Evolutionary conservation across 2,888 invertebrate genomes (phyloP), one percentile per base, ranked within the genome.

Genomic region (Hirudinaria manillensis): DNA sequence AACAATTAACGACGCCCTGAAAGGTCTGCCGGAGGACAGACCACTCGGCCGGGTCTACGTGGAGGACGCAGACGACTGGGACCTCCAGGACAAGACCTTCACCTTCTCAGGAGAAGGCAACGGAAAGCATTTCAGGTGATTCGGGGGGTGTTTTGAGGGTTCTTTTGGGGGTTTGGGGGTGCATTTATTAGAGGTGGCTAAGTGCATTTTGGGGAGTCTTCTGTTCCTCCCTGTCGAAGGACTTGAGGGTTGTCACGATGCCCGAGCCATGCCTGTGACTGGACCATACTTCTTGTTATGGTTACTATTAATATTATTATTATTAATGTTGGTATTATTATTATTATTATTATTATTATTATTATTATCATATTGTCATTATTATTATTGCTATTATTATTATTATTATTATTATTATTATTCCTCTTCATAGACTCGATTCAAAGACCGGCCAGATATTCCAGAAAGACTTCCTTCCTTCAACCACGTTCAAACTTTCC

Each of bases 51-150:
- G 93, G 78, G 98, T 98, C 10, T 97, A 96, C 85, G 97, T 98
- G 0, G 93, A 94, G 83, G 99, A 99, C 87, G 87, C 93, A 79
- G 99, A 99, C 85, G 99, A 99, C 85, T 99, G 98, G 98, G 99
- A 99, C 87, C 87, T 96, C 79, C 93, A 93, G 0, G 97, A 98
- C 85, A 99, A 99, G 86, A 94, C 93, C 82, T 99, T 96, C 88
- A 80, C 76, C 55, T 82, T 82, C 72, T 51, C 19, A 19, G 6
- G 61, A 27, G 61, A 51, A 1, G 32, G 65, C 53, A 19, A 71
- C 68, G n/a, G 76, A 76, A 66, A 65, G 27, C 76, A 61, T 56
- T 74, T 77, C 56, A 75, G 36, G 74, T 77, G 24, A 38, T 71
- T 21, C 32, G 3, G 32, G 3, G 68, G 6, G 6, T 27, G 4